Evolutionary conservation across 2,888 invertebrate species (phyloP).

Genomic region (Nebria salina): DNA sequence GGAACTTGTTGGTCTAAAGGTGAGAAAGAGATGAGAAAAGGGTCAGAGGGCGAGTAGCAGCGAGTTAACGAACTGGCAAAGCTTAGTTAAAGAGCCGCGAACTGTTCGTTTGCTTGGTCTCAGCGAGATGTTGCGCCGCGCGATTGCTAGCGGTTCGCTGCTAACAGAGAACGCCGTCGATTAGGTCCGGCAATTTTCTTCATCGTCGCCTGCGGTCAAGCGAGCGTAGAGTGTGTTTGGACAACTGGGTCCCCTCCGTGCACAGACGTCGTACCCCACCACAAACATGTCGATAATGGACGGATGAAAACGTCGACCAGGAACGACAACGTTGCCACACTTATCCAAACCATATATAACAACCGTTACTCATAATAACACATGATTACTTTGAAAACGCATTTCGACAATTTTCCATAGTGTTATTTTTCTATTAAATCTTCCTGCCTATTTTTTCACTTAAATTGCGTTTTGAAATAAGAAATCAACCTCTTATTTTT

Average conservation of each 20-base stretch:
- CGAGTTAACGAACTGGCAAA: constrained; percentile 44
- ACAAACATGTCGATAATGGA: constrained; percentile 45
- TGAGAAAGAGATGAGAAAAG: neutral
- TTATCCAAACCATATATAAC: neutral
- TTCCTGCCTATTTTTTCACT: too few species aligned
- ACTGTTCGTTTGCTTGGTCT: constrained; percentile 4
- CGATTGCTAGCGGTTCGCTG: neutral
- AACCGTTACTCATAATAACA: neutral
- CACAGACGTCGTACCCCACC: constrained; percentile 19
- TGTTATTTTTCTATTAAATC: too few species aligned
- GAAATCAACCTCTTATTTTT: too few species aligned
- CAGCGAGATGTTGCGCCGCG: constrained; percentile 12
- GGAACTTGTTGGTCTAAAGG: neutral
- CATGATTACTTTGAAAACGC: neutral
- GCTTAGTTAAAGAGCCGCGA: constrained; percentile 45
- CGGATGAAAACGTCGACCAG: constrained; percentile 29
- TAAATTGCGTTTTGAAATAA: too few species aligned
- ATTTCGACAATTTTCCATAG: neutral
- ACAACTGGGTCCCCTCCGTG: constrained; percentile 53
- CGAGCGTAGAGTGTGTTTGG: constrained; percentile 54
- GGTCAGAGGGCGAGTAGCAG: neutral
- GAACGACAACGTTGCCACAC: neutral
- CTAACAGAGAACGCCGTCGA: constrained; percentile 48
- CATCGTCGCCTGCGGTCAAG: constrained; percentile 54
- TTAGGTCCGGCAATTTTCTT: constrained; percentile 57